Base-by-base conservation (phyloP, 2,888 invertebrate genomes). In the Drosophila monieri region DNA sequence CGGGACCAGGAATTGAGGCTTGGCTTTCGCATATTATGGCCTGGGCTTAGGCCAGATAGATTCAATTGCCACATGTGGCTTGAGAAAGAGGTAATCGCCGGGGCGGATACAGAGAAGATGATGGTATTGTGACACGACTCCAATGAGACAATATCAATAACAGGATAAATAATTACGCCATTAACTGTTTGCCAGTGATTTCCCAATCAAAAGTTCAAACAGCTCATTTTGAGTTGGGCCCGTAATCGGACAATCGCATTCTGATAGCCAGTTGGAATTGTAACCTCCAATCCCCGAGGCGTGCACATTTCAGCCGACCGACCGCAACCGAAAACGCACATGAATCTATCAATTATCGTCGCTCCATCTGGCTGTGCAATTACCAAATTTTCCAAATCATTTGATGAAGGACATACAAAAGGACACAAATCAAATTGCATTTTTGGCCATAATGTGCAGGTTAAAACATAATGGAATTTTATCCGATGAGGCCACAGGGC, bases 331-430 rank as follows among this genome's bases (percentile, higher is more conserved):
- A 18, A 43, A 25, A 46, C 62, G 48, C 12, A 52, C 30, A 39
- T 21, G 39, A 14, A 37, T 37, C 18, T 37, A 21, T 53, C 51
- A 35, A 60, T 53, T 43, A 57, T 46, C 60, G 46, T 15, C 12
- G 44, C 53, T 43, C 57, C 21, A 59, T 49, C 47, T 37, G 39
- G 48, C 55, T 51, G 12, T 61, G 46, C 46, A 75, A 67, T 78
- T 74, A 60, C 15, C 39, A 21, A 51, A 68, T 64, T 78, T 74
- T 65, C 55, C 56, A 64, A 64, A 48, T 54, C 47, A 78, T 64
- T 81, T 62, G 46, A 64, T 46, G 57, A 60, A 39, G 65, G 68
- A 41, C 30, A n/a, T 10, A 25, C 48, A 27, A 18, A n/a, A 27
- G 49, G 14, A 35, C 9, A 53, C 27, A 37, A 37, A 44, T 30